Base-by-base conservation (phyloP, 2,888 invertebrate species). In the Metalampra italica region DNA sequence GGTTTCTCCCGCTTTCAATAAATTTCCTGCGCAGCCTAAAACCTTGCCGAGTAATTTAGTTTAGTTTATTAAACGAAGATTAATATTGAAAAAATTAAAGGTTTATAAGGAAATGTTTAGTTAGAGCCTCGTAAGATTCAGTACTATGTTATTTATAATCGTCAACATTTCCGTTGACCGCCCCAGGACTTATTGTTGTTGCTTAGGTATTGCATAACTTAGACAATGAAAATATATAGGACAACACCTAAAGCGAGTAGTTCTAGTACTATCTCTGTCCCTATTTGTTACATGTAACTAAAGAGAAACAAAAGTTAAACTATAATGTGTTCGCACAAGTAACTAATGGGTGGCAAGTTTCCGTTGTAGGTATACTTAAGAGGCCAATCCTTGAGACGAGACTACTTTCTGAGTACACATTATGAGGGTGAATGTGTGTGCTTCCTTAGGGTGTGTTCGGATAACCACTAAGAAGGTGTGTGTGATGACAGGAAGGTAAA, bases 341-440 rank as follows among this genome's bases (percentile, higher is more conserved):
- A 83, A 82, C 79, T 86, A 87, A 87, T 86, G 85, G 82, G 75
- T 74, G 74, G 77, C 72, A 80, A 85, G 85, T 86, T 85, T 80
- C 72, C 68, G 63, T 59, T 60, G 77, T 74, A 76, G 79, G 79
- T 85, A 82, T 34, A 39, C 82, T 86, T 82, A 82, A 79, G 79
- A 71, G 72, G 80, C 82, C 81, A 79, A 82, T 84, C 82, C 80
- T 75, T 76, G 75, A 75, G 73, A 66, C 76, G 71, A 76, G 79
- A 78, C 79, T 83, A 84, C 83, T 85, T 83, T 84, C 80, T 66
- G 77, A 83, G 85, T 75, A 82, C 78, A 83, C 86, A 85, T 88
- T 86, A 86, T n/a, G 82, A 70, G 80, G 71, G 69, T 67, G 75
- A 67, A 66, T 64, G 60, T 67, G 68, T 75, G 70, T 71, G 70